Evolutionary conservation across 2,888 invertebrate genomes (phyloP).

Genomic region (Pycnomerus fuliginosus): DNA sequence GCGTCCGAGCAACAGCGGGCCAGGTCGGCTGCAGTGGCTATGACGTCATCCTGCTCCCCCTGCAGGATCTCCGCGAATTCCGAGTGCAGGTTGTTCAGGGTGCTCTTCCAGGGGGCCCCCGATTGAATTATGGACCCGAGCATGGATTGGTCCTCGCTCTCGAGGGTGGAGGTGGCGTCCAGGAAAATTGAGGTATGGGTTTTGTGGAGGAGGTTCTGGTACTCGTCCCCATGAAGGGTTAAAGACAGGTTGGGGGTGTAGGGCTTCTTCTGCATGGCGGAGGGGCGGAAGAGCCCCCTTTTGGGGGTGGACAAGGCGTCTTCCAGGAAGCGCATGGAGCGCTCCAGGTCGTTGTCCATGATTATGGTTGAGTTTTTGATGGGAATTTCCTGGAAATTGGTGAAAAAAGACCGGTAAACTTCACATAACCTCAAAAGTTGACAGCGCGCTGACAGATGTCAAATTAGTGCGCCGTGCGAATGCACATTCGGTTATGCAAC

Average conservation of each 20-base stretch:
- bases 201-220: constrained; percentile 21
- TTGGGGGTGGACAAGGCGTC: constrained; percentile 43
- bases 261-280: background rate
- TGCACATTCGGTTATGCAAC: too few relatives aligned
- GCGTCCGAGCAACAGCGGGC: constrained; percentile 50
- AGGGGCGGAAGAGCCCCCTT: constrained; percentile 25
- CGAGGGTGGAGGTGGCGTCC: constrained; percentile 7
- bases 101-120: constrained; percentile 44
- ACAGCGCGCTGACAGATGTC: too few relatives aligned
- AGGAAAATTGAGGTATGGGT: too few relatives aligned
- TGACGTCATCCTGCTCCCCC: constrained; percentile 43
- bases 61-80: constrained; percentile 51
- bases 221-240: constrained; percentile 36
- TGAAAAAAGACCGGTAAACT: too few relatives aligned
- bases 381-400: too few relatives aligned
- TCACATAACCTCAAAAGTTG: too few relatives aligned
- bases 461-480: too few relatives aligned
- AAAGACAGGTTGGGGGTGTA: constrained; percentile 32
- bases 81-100: constrained; percentile 46
- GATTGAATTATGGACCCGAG: constrained; percentile 43
- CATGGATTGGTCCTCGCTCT: constrained; percentile 36
- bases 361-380: too few relatives aligned
- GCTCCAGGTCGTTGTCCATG: constrained; percentile 49
- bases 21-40: constrained; percentile 47
- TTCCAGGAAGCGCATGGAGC: constrained; percentile 47